A percentile compares a stretch with the other conserved stretches of the same genome.
Conservation (phyloP, 2,888 invertebrate species). For the Tetragonula carbonaria region DNA sequence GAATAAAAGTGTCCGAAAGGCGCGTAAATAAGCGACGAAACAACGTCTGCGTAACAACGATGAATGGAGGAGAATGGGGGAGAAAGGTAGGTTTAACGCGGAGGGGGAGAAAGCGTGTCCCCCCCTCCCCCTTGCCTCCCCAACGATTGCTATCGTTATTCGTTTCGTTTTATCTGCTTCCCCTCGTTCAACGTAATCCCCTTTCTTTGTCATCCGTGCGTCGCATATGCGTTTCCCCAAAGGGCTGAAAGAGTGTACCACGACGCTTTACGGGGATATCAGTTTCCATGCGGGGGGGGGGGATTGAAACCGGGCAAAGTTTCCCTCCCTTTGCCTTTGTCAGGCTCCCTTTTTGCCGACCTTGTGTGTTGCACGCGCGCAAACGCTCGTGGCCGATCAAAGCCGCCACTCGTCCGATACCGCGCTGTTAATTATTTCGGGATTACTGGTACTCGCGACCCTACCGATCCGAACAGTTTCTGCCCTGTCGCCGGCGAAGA, state of each 20-base stretch:
- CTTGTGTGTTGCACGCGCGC: slow-evolving; percentile 48
- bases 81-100: background rate
- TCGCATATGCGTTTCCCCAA: slow-evolving; percentile 62
- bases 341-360: slow-evolving; percentile 56
- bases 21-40: slow-evolving; percentile 33
- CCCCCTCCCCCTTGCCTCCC: too few relatives aligned
- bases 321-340: slow-evolving; percentile 56
- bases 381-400: slow-evolving; percentile 50
- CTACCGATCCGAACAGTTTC: too few relatives aligned
- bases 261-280: slow-evolving; percentile 67
- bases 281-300: slow-evolving; percentile 54
- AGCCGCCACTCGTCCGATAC: slow-evolving; percentile 51
- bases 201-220: slow-evolving; percentile 64
- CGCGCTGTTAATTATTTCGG: slow-evolving; percentile 63
- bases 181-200: slow-evolving; percentile 55
- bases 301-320: slow-evolving; percentile 64
- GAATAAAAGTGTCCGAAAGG: slow-evolving; percentile 26
- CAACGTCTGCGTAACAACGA: background rate
- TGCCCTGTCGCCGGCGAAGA: background rate
- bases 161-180: slow-evolving; percentile 51
- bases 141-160: slow-evolving; percentile 45
- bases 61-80: background rate
- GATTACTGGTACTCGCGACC: slow-evolving; percentile 47
- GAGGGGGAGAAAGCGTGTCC: too few relatives aligned
- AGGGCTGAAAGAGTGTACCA: slow-evolving; percentile 54